Conservation (phyloP, 2,888 invertebrate species). For the Chymomyza amoena region DNA sequence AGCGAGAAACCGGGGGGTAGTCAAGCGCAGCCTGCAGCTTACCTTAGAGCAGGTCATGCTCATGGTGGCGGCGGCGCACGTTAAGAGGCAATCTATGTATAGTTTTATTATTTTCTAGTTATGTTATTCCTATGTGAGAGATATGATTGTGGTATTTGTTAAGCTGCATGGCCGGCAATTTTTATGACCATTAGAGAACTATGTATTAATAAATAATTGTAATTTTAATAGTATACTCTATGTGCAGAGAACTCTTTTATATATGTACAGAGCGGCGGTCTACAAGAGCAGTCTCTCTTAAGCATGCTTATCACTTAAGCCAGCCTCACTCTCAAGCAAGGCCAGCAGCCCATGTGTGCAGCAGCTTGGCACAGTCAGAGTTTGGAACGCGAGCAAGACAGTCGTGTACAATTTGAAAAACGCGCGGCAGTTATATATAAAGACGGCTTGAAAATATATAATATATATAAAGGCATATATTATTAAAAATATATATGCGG, state of each 20-base stretch:
- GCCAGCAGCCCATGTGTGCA: constrained; percentile 44
- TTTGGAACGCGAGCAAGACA: constrained; percentile 61
- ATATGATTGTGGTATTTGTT: constrained; percentile 56
- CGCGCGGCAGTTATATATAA: constrained; percentile 7
- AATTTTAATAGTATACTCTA: not conserved
- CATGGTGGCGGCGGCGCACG: constrained; percentile 51
- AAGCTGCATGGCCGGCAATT: constrained; percentile 1
- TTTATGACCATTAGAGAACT: not conserved
- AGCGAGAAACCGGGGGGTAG: constrained; percentile 5
- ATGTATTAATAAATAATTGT: not conserved
- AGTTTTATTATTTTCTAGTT: constrained; percentile 24
- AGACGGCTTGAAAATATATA: constrained; percentile 25
- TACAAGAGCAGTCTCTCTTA: not conserved
- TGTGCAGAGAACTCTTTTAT: not conserved
- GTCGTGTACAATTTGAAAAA: constrained; percentile 39
- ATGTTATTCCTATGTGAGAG: constrained; percentile 39
- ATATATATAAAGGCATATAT: not conserved
- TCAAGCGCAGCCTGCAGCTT: constrained; percentile 18
- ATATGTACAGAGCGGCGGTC: not conserved
- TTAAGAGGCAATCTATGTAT: constrained; percentile 23
- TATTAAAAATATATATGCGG: not conserved
- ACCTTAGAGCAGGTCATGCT: constrained; percentile 59
- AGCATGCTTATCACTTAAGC: constrained; percentile 44
- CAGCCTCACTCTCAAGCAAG: constrained; percentile 53
- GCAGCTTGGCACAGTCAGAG: constrained; percentile 62